Conservation (phyloP, 92 coral and sea anemone species). For the Parazoanthus darwini region DNA sequence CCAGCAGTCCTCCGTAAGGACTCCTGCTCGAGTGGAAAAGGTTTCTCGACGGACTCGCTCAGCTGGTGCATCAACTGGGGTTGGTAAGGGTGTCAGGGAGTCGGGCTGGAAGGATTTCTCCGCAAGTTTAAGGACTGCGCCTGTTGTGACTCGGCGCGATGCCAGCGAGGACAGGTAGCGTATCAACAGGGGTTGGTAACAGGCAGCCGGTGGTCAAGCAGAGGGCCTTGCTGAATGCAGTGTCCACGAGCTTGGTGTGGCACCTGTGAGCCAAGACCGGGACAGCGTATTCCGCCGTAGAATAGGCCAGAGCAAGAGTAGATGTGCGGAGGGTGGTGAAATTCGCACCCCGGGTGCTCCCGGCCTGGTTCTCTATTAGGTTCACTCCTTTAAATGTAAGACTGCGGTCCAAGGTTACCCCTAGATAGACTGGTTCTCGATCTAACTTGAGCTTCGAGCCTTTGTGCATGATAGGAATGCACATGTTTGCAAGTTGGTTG, state of each 20-base stretch:
- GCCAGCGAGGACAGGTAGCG: too few species aligned
- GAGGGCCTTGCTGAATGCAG: not conserved
- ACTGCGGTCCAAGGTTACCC: too few species aligned
- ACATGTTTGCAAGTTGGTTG: conserved; percentile 10
- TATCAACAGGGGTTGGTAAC: too few species aligned
- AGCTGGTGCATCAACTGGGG: too few species aligned
- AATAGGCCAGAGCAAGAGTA: not conserved
- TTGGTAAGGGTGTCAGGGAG: too few species aligned
- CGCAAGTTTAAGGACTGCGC: too few species aligned
- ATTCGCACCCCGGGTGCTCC: conserved; percentile 4
- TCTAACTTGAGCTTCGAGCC: not conserved
- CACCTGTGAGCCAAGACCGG: conserved; percentile 12
- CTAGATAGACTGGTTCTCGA: not conserved
- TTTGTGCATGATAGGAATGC: not conserved
- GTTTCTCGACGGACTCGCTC: too few species aligned
- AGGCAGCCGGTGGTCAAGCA: too few species aligned
- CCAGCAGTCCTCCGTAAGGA: too few species aligned
- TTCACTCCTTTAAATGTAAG: conserved; percentile 1
- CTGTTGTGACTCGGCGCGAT: too few species aligned
- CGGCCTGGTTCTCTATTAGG: not conserved
- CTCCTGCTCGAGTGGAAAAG: too few species aligned
- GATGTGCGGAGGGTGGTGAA: not conserved
- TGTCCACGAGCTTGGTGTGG: conserved; percentile 5
- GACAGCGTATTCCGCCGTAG: not conserved
- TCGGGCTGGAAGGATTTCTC: too few species aligned